phyloP scores from a whole-genome alignment of 1,140 invertebrate genomes.

The Globodera rostochiensis region DNA sequence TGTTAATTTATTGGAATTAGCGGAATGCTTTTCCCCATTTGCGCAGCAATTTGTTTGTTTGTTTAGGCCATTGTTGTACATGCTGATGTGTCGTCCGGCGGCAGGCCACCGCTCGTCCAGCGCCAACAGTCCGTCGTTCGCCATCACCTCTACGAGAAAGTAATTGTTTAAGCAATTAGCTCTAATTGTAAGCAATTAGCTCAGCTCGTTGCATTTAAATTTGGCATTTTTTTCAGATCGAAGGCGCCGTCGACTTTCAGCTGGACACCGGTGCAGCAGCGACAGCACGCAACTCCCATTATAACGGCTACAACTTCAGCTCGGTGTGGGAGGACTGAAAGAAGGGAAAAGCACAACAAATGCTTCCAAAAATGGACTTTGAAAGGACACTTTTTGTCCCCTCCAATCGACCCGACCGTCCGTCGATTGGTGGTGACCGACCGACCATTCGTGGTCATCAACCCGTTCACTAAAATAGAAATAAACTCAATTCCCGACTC shows the following conservation, averaged over 20 bases:
- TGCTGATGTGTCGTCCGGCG: background rate
- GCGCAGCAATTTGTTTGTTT: too few relatives aligned
- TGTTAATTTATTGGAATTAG: too few relatives aligned
- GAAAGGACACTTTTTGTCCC: background rate
- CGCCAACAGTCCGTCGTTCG: background rate
- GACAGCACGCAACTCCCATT: background rate
- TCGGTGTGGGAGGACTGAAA: conserved; percentile 46
- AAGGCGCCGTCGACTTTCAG: conserved; percentile 36
- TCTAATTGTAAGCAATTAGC: background rate
- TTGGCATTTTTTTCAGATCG: conserved; percentile 28
- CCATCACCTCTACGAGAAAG: background rate
- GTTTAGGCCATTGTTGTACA: background rate
- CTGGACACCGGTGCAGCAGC: conserved; percentile 9
- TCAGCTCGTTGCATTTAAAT: background rate
- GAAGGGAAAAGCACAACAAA: conserved; percentile 4
- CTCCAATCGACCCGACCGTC: background rate
- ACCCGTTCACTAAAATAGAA: background rate
- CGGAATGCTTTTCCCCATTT: too few relatives aligned
- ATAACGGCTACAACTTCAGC: conserved; percentile 42
- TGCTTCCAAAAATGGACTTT: background rate
- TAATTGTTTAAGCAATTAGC: background rate
- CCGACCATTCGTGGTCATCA: too few relatives aligned
- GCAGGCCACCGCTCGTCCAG: too few relatives aligned
- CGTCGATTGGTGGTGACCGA: background rate
- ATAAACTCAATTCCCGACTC: too few relatives aligned